Conservation (phyloP, 2,888 invertebrate species). For the Carabus problematicus region DNA sequence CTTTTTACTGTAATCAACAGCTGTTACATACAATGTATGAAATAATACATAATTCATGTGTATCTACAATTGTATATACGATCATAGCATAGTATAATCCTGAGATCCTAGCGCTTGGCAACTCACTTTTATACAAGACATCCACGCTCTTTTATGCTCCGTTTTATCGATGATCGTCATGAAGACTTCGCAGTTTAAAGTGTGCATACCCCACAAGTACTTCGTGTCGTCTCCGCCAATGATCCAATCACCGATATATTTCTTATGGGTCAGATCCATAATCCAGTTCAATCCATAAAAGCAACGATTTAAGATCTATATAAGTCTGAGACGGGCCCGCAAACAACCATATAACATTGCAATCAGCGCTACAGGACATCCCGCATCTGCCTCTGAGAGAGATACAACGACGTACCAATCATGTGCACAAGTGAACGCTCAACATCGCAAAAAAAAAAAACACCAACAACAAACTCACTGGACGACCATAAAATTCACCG, state of each 20-base stretch:
- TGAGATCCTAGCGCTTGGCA: no score
- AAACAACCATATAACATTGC: constrained; percentile 40
- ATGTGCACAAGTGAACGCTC: constrained; percentile 13
- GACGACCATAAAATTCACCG: constrained; percentile 23
- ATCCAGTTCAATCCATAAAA: constrained; percentile 41
- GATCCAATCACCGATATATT: constrained; percentile 31
- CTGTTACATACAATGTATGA: no score
- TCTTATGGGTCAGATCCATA: constrained; percentile 31
- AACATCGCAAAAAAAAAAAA: constrained; percentile 1
- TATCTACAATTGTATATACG: no score
- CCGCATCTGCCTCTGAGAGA: constrained; percentile 5
- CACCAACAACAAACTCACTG: no score
- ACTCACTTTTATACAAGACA: no score
- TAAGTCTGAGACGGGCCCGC: constrained; percentile 32
- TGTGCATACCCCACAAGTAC: background rate
- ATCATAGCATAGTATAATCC: no score
- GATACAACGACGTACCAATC: constrained; percentile 10
- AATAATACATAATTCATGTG: no score
- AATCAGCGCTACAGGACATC: constrained; percentile 37
- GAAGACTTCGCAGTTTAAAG: background rate
- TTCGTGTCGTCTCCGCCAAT: constrained; percentile 8
- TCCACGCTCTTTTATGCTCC: no score
- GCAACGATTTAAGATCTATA: constrained; percentile 40
- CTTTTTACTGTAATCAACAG: no score
- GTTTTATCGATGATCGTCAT: no score